Base-by-base conservation (phyloP, 2,797 vertebrate species). In the Falco rusticolus region DNA sequence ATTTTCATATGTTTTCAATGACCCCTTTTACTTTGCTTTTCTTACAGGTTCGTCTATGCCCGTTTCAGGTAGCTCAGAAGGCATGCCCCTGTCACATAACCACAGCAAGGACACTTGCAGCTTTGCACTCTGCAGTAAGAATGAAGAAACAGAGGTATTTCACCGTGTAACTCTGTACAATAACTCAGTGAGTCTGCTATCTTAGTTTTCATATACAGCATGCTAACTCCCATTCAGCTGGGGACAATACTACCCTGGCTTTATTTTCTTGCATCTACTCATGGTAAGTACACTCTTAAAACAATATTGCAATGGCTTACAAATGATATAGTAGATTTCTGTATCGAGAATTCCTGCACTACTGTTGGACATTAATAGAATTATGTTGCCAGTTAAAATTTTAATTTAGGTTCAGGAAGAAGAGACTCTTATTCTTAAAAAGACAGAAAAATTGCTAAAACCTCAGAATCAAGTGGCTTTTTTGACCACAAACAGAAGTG, bases 131-230 rank as follows among this genome's bases (percentile, higher is more conserved):
- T 92, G 59, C 60, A 87, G 60, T 33, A 92, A 39, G 28, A 65
- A n/a, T 24, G 29, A 74, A 33, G 61, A 74, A 91, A 57, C 10
- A 7, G 95, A 96, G 96, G 96, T 98, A 97, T 89, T 76, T 90
- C 26, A 21, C 13, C 43, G 41, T 25, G 16, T 51, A 37, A 50
- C 8, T 80, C 53, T 71, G 24, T 37, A 33, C 78, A 78, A 84
- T 26, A 56, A 21, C 63, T 43, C 39, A 79, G 16, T 39, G 39
- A 74, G 7, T 57, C 17, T 76, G 13, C 63, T 64, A 51, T n/a
- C n/a, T 65, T 45, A 29, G 13, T 64, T 89, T 83, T 72, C 21
- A 54, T 13, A 64, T n/a, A n/a, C 4, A 77, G 26, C 6, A 21
- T 39, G 25, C 29, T 75, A 84, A 68, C 18, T 74, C 29, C 10